Evolutionary conservation across 2,113 vertebrate genomes (phyloP).

Genomic region (Xiphophorus couchianus): DNA sequence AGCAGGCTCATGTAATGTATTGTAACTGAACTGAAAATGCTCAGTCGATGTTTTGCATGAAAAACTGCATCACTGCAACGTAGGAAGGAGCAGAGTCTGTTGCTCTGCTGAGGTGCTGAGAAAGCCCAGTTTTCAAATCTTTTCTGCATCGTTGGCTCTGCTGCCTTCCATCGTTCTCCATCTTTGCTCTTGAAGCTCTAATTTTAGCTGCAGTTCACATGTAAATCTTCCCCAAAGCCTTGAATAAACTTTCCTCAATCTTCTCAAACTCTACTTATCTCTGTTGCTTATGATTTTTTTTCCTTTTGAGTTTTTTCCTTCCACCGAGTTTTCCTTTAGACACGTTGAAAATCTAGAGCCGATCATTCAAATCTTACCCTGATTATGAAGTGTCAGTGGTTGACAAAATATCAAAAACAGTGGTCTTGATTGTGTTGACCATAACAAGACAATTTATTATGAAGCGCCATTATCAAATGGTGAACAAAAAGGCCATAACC

Average conservation of each 20-base stretch:
- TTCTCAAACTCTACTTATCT: not conserved
- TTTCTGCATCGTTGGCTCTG: too few relatives aligned
- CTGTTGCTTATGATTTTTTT: not conserved
- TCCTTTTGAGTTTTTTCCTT: not conserved
- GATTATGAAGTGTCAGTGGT: not conserved
- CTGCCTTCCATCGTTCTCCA: too few relatives aligned
- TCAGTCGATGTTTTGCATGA: too few relatives aligned
- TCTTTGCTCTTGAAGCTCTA: not conserved
- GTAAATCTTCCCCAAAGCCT: not conserved
- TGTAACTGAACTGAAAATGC: too few relatives aligned
- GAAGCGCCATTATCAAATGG: not conserved
- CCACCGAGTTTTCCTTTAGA: not conserved
- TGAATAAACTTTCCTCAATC: not conserved
- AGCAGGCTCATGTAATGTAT: too few relatives aligned
- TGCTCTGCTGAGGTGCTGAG: too few relatives aligned
- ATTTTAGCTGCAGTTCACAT: not conserved
- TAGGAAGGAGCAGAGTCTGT: too few relatives aligned
- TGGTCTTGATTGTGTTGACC: not conserved
- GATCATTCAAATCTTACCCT: not conserved
- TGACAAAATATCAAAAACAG: not conserved
- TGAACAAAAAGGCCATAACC: not conserved
- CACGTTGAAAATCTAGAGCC: not conserved
- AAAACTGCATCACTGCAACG: too few relatives aligned
- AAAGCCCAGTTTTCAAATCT: too few relatives aligned
- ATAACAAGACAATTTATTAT: not conserved